Base-by-base conservation (phyloP, 2,888 invertebrate genomes). In the Trisateles emortualis region DNA sequence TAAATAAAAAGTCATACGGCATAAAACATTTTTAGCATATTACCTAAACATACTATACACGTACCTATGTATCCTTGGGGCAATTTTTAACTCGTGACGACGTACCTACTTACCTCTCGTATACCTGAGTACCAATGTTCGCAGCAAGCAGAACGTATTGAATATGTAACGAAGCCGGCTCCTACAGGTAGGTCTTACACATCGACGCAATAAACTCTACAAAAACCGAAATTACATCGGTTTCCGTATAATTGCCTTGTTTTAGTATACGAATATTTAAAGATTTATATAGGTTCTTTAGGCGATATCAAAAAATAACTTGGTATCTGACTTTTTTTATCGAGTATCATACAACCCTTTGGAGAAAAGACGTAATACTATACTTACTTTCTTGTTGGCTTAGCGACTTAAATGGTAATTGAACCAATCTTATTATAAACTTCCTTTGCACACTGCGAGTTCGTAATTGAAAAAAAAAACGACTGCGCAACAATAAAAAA, bases 111-210 rank as follows among this genome's bases (percentile, higher is more conserved):
- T n/a, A n/a, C n/a, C n/a, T n/a, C n/a, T n/a, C n/a, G 13, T 22
- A 24, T 16, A 42, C 43, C 26, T 6, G 33, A 22, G 22, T 13
- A 42, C 33, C 9, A 39, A 51, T 36, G 36, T 48, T 24, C 38
- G 35, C 51, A 55, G 45, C 48, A 46, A 52, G 10, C n/a, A n/a
- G 22, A 35, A 45, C 14, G 14, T 47, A 33, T 32, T 24, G 45
- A 38, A 63, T 54, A 52, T 59, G 35, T 55, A 19, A 46, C 48
- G 3, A 58, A 55, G 17, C 66, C 55, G 52, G 66, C 66, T 65
- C 40, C 26, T 49, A 38, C 36, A 40, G 43, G 36, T 33, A 16
- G 53, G 55, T 63, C 43, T 48, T 51, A 50, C 52, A 52, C 56
- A 43, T 39, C 29, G 44, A 8, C 13, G 16, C 19, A 43, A 16